Base-by-base conservation (phyloP, 1,140 invertebrate genomes). In the Drosophila rufa region DNA sequence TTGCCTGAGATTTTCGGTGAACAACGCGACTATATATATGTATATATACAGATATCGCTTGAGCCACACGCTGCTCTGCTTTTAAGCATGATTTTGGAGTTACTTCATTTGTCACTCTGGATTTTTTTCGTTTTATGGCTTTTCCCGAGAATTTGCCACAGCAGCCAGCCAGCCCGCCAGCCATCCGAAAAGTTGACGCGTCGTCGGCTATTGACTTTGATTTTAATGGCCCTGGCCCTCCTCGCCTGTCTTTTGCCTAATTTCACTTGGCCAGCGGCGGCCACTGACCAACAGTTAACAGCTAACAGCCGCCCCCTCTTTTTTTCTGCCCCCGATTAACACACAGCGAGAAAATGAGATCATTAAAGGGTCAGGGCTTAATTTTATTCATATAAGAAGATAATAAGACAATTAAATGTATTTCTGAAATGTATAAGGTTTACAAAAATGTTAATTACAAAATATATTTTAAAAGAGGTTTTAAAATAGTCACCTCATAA, bases 21-120 rank as follows among this genome's bases (percentile, higher is more conserved):
- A 73, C 68, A 58, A 74, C 65, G 66, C 66, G 11, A 25, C 57
- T 38, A 8, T 22, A 8, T 22, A 38, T 56, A 55, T 36, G 4
- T 42, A 42, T 42, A 42, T 42, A 42, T 22, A 55, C 19, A 55
- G 51, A 55, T 55, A 62, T 85, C 69, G 65, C 81, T 67, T 84
- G 78, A 57, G 51, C 67, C 43, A 48, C 68, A 47, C 68, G 56
- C 67, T 87, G 74, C 84, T 89, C 84, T 70, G 83, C 68, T 84
- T 84, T 79, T 77, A 64, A 55, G 57, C 80, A 80, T 87, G 80
- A 84, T 79, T 84, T 84, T 78, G 75, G 75, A 90, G 85, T 89
- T 90, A 84, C 84, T 89, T 89, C 85, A 89, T 89, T 89, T 89
- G 84, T 89, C 84, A 89, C 84, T 89, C 64, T 68, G 65, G 84